phyloP scores from a whole-genome alignment of 2,113 vertebrate species.

The Cyanoliseus patagonus region DNA sequence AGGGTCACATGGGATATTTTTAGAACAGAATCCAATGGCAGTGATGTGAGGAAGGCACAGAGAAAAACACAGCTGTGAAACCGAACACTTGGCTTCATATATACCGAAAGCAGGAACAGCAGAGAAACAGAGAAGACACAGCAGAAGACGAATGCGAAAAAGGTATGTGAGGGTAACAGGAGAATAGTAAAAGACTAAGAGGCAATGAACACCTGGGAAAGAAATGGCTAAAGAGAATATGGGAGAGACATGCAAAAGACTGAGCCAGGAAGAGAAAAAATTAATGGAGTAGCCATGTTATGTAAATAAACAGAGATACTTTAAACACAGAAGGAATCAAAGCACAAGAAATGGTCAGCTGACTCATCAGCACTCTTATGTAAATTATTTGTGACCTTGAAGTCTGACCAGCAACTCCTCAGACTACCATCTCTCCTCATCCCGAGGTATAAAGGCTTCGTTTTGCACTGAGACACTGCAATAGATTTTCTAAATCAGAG shows the following conservation, averaged over 20 bases:
- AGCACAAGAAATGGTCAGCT: background rate
- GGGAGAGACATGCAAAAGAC: background rate
- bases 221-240: background rate
- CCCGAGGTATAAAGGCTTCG: background rate
- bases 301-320: background rate
- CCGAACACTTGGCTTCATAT: constrained; percentile 55
- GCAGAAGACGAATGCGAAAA: background rate
- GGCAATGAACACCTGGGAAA: background rate
- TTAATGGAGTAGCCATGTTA: background rate
- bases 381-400: background rate
- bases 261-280: background rate
- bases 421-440: background rate
- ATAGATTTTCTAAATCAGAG: background rate
- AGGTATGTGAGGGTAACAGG: background rate
- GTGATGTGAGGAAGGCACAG: constrained; percentile 37
- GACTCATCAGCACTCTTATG: background rate
- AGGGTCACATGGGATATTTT: constrained; percentile 71
- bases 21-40: constrained; percentile 76
- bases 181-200: background rate
- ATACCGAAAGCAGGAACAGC: background rate
- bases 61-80: constrained; percentile 70
- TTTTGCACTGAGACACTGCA: background rate
- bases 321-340: background rate
- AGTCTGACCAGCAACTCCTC: background rate
- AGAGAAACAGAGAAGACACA: background rate